phyloP scores from a whole-genome alignment of 2,888 invertebrate genomes.

The Melolontha melolontha region DNA sequence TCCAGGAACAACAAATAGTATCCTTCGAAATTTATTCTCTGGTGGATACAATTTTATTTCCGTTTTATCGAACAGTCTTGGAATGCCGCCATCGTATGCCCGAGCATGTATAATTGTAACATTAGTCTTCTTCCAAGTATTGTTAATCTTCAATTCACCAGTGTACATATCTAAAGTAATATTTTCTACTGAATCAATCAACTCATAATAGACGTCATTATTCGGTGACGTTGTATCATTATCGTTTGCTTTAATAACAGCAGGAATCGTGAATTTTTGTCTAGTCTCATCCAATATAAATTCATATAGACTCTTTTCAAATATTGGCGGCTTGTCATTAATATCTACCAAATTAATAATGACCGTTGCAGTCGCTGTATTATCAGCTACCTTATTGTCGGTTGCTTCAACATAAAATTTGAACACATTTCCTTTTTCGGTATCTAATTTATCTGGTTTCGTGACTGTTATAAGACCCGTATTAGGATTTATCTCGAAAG shows the following conservation, averaged over 20 bases:
- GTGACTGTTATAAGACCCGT: conserved; percentile 86
- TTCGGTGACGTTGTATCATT: conserved; percentile 87
- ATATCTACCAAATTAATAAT: conserved; percentile 79
- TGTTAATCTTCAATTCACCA: conserved; percentile 77
- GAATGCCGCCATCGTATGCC: conserved; percentile 88
- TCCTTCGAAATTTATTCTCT: conserved; percentile 79
- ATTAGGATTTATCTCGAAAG: conserved; percentile 80
- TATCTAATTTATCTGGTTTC: conserved; percentile 82
- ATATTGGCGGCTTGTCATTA: conserved; percentile 89
- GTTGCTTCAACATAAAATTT: conserved; percentile 87
- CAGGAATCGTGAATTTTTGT: conserved; percentile 78
- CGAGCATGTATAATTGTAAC: conserved; percentile 78
- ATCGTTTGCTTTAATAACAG: conserved; percentile 86
- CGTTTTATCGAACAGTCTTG: conserved; percentile 79
- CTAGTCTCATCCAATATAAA: conserved; percentile 82
- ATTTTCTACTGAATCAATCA: conserved; percentile 81
- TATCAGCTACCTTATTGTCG: conserved; percentile 80
- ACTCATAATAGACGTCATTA: conserved; percentile 86
- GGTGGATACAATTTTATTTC: conserved; percentile 83
- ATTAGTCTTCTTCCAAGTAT: conserved; percentile 60
- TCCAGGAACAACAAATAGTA: conserved; percentile 85
- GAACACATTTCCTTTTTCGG: conserved; percentile 82
- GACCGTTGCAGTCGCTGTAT: conserved; percentile 79
- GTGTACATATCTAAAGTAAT: conserved; percentile 81
- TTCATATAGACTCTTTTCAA: conserved; percentile 83